Conservation (phyloP, 2,888 invertebrate species). For the Taenaris catops region DNA sequence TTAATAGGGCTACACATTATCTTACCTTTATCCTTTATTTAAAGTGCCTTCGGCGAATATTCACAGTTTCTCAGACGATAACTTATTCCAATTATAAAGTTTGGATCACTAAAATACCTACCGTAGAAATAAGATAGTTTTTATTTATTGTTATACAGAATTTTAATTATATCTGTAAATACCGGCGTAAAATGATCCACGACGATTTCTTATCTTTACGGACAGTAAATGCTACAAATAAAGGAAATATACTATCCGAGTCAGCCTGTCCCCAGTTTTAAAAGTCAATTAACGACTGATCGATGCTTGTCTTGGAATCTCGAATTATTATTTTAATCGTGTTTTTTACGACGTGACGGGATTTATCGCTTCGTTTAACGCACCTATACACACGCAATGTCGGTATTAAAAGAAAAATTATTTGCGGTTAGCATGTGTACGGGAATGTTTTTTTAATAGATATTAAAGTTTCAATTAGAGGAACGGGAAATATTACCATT, state of each 20-base stretch:
- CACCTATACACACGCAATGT: slow-evolving; percentile 53
- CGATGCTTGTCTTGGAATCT: slow-evolving; percentile 25
- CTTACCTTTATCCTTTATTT: no score
- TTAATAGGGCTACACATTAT: no score
- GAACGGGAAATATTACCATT: no score
- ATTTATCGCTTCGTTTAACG: slow-evolving; percentile 55
- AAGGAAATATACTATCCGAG: slow-evolving; percentile 22
- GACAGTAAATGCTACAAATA: slow-evolving; percentile 20
- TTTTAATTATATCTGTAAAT: background rate
- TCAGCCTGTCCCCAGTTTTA: slow-evolving; percentile 18
- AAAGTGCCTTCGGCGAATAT: no score
- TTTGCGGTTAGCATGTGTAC: slow-evolving; percentile 3
- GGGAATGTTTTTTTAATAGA: no score
- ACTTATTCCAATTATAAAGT: no score
- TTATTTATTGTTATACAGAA: no score
- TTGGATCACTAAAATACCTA: no score
- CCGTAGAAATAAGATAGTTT: no score
- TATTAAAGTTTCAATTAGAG: no score
- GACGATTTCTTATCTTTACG: background rate
- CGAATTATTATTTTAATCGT: slow-evolving; percentile 47
- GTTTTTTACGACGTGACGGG: slow-evolving; percentile 34
- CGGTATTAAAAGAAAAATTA: slow-evolving; percentile 37
- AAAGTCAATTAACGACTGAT: slow-evolving; percentile 27
- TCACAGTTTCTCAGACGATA: no score
- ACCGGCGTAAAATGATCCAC: background rate